These are phyloP conservation scores for Ligdia adustata DNA, from an alignment of 2,888 invertebrate genomes.

Conservation along the genomic window DNA sequence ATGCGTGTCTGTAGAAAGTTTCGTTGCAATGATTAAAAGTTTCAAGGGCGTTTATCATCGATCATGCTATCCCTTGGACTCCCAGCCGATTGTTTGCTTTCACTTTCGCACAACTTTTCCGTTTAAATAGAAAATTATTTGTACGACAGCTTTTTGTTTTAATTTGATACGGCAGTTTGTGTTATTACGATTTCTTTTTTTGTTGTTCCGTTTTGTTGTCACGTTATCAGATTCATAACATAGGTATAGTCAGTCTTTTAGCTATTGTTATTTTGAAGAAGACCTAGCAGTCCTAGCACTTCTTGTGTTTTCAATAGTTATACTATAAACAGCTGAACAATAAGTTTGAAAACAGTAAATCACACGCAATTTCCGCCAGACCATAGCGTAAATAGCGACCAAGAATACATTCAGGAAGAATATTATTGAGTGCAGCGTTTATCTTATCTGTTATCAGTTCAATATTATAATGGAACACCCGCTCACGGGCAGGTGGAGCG, in stretches of 20 bases:
- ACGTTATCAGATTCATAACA: no score
- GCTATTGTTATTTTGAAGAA: no score
- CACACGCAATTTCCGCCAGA: conserved; percentile 34
- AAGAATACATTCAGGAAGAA: conserved; percentile 36
- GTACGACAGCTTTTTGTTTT: conserved; percentile 14
- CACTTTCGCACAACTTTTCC: conserved; percentile 28
- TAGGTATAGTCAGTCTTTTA: no score
- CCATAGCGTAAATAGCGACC: no score
- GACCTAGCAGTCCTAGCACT: no score
- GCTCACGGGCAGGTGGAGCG: conserved; percentile 49
- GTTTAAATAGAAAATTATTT: conserved; percentile 18
- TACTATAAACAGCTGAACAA: no score
- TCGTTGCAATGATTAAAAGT: conserved; percentile 42
- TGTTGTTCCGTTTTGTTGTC: no score
- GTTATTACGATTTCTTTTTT: no score
- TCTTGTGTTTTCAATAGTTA: no score
- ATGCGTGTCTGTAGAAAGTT: conserved; percentile 36
- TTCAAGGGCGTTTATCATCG: conserved; percentile 33
- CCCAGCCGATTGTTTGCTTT: conserved; percentile 34
- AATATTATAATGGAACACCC: conserved; percentile 71
- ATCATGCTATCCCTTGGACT: conserved; percentile 37
- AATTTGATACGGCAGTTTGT: conserved; percentile 1
- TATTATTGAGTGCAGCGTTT: conserved; percentile 67
- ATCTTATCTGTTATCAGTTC: conserved; percentile 78
- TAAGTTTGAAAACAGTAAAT: no score